Conservation (phyloP, 2,797 vertebrate species). For the Eremophila alpestris region DNA sequence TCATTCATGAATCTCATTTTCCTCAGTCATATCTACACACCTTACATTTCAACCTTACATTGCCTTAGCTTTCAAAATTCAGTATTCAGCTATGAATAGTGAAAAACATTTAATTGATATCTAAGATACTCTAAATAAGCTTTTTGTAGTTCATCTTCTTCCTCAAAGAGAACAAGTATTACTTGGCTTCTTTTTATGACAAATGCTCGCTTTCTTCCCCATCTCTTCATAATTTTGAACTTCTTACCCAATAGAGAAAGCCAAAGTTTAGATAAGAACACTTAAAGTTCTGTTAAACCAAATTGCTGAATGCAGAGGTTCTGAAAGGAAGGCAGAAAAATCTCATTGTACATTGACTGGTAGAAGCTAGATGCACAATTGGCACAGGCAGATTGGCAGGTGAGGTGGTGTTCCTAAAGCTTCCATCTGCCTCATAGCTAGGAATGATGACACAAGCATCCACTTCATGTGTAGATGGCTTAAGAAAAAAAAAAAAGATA, state of each 20-base stretch:
- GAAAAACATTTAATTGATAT: background rate
- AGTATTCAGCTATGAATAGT: background rate
- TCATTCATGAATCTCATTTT: constrained; percentile 41
- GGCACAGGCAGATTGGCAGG: background rate
- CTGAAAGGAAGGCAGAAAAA: background rate
- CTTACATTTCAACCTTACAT: background rate
- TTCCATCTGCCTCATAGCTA: background rate
- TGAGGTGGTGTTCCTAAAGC: background rate
- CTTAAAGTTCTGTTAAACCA: background rate
- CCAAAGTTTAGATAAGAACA: background rate
- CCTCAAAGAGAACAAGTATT: background rate
- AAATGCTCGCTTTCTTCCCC: background rate
- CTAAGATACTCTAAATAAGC: background rate
- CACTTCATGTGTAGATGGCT: background rate
- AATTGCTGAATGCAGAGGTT: background rate
- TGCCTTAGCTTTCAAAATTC: background rate
- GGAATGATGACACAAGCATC: background rate
- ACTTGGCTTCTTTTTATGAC: background rate
- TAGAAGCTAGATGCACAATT: background rate
- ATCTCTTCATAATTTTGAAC: background rate
- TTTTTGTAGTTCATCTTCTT: background rate
- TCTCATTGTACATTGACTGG: background rate
- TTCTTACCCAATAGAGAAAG: background rate
- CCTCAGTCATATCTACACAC: background rate
- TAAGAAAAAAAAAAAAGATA: background rate